Evolutionary conservation across 2,797 vertebrate species (phyloP), one percentile per base, ranked within the genome.

Genomic region (Cercopithecus neglectus): DNA sequence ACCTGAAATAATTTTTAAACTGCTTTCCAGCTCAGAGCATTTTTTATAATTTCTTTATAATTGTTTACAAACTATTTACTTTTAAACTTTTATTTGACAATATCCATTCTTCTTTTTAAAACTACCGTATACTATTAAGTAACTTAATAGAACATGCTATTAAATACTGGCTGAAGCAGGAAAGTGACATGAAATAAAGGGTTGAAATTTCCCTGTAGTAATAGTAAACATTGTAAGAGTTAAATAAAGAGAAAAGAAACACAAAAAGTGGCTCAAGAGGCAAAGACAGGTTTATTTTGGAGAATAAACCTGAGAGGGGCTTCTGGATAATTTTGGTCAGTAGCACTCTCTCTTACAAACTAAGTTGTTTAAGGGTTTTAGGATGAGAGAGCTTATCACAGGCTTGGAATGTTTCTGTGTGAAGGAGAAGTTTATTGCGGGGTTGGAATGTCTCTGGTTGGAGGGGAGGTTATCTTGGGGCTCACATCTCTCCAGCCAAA

Each of bases 61-160:
- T 94, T 95, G 21, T 95, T 93, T 94, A 46, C 36, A 84, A 96
- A 79, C 5, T 95, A 93, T 96, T 93, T 90, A 24, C 48, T 24
- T 87, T 96, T 86, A 79, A 74, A 59, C 89, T 95, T 78, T 90
- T 39, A 95, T 87, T 98, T 97, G 74, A 92, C 59, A 83, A 79
- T 82, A 44, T 48, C 61, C 5, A 88, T 97, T 96, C 93, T 89
- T 89, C 96, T 89, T 90, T 97, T 97, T 97, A 93, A 98, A 97
- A 70, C 91, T 96, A 39, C 46, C 87, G n/a, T 79, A 9, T 80
- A 2, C 75, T 78, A 92, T 97, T 50, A 98, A 98, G 86, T 36
- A 95, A 96, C 30, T 93, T 97, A 96, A 93, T 98, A 96, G 76
- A 95, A 97, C 59, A n/a, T 89, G 19, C 44, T 94, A 17, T 95